phyloP scores from a whole-genome alignment of 2,888 invertebrate genomes.

The Cephonodes hylas region DNA sequence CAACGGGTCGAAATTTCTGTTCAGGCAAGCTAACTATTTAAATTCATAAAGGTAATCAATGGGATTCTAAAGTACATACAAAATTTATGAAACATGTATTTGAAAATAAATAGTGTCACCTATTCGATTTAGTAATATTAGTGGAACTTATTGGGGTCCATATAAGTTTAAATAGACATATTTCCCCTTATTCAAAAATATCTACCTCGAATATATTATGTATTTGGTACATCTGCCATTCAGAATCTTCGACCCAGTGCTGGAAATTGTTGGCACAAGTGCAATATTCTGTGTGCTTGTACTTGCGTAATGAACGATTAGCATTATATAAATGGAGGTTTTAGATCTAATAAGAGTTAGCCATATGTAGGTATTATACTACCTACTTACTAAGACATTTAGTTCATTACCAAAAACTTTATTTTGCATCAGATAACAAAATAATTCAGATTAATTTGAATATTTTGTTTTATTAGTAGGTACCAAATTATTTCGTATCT shows the following conservation, averaged over 20 bases:
- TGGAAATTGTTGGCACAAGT: constrained; percentile 31
- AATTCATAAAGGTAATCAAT: too few relatives aligned
- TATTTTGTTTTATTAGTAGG: too few relatives aligned
- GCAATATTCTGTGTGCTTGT: constrained; percentile 3
- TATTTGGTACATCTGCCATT: constrained; percentile 31
- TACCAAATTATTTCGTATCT: too few relatives aligned
- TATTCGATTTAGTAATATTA: too few relatives aligned
- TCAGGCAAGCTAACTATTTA: too few relatives aligned
- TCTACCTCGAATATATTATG: constrained; percentile 21
- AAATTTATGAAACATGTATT: too few relatives aligned
- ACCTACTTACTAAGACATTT: too few relatives aligned
- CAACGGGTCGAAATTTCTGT: too few relatives aligned
- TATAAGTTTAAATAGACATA: background rate
- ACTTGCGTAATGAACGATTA: constrained; percentile 17
- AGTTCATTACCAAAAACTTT: background rate
- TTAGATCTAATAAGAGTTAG: background rate
- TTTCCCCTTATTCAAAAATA: background rate
- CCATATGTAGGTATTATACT: background rate
- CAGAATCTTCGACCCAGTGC: constrained; percentile 25
- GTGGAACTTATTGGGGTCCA: background rate
- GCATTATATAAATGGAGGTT: constrained; percentile 10
- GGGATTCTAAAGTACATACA: too few relatives aligned
- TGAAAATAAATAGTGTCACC: too few relatives aligned
- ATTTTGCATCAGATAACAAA: too few relatives aligned
- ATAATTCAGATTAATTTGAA: too few relatives aligned